phyloP scores from a whole-genome alignment of 2,113 vertebrate genomes.

The Platichthys stellatus region DNA sequence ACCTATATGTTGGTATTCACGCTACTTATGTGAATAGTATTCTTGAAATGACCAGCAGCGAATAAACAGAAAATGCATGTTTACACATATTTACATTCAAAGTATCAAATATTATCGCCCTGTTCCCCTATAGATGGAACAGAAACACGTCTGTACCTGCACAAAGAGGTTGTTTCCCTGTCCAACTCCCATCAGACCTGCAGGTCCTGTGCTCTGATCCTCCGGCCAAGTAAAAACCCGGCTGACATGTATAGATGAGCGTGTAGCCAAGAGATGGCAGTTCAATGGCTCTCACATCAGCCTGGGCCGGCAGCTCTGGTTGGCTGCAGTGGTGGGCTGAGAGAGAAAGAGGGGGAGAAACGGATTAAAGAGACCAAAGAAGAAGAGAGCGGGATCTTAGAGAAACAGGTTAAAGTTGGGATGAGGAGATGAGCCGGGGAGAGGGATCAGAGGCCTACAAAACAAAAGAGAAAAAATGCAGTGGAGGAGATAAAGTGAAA shows the following conservation, averaged over 20 bases:
- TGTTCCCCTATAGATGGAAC: not conserved
- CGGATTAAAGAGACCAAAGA: conserved; percentile 10
- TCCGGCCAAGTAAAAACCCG: conserved; percentile 92
- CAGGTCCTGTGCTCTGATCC: conserved; percentile 98
- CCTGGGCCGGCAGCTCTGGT: conserved; percentile 90
- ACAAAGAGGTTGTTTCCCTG: conserved; percentile 94
- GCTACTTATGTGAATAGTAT: not conserved
- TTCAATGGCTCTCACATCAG: conserved; percentile 93
- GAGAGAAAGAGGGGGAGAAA: not conserved
- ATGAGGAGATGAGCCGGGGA: not conserved
- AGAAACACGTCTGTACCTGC: conserved; percentile 80
- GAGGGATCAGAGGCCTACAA: conserved; percentile 2
- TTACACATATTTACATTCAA: not conserved
- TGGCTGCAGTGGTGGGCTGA: conserved; percentile 96
- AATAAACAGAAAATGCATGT: not conserved
- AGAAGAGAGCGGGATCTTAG: conserved; percentile 4
- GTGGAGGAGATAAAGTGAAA: not conserved
- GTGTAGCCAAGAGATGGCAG: conserved; percentile 97
- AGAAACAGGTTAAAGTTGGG: not conserved
- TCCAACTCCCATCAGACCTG: conserved; percentile 96
- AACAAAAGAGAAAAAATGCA: not conserved
- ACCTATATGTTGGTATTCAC: too few relatives aligned
- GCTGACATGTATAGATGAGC: conserved; percentile 96
- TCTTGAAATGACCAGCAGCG: not conserved
- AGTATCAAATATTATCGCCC: not conserved